Base-by-base conservation (phyloP, 2,888 invertebrate genomes). In the Eristalis arbustorum region DNA sequence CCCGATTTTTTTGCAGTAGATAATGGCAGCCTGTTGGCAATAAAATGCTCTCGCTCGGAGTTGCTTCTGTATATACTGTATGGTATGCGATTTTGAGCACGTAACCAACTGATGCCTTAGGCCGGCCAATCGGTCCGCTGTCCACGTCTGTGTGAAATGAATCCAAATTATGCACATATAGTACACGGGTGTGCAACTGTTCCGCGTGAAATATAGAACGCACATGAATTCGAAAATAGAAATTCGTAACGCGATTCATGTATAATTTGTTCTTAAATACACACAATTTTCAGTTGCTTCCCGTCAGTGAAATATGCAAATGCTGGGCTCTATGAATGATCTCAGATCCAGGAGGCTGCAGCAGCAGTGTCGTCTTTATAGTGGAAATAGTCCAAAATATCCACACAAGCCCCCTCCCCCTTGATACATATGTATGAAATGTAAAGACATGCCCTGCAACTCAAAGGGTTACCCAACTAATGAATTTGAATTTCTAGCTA, bases 161-260 rank as follows among this genome's bases (percentile, higher is more conserved):
- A 49, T n/a, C 49, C 64, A n/a, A 28, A 28, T n/a, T 22, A 37
- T 22, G 31, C 64, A 22, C 8, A 64, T 64, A 34, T 5, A 57
- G 18, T 49, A 37, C n/a, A n/a, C n/a, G 1, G 31, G 42, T 42
- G 11, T 42, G 61, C 56, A 63, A 63, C 57, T 28, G 71, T 31
- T 78, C 37, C 71, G 59, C 71, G 71, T 78, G 71, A 61, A 72
- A 61, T 61, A 66, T 59, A 42, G 78, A 72, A 78, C 78, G 72
- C 66, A 72, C 71, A 78, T 66, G 22, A 78, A 34, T 64, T 78
- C 72, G 42, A 78, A 78, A 72, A 72, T 66, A 78, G 72, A 72
- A 78, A 78, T 78, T 78, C 61, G 72, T 72, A 72, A 66, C 72
- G 72, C 72, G 66, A 61, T 72, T 69, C 42, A 18, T 63, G 69